Evolutionary conservation across 2,113 vertebrate genomes (phyloP), one percentile per base, ranked within the genome.

Genomic region (Pteronura brasiliensis): DNA sequence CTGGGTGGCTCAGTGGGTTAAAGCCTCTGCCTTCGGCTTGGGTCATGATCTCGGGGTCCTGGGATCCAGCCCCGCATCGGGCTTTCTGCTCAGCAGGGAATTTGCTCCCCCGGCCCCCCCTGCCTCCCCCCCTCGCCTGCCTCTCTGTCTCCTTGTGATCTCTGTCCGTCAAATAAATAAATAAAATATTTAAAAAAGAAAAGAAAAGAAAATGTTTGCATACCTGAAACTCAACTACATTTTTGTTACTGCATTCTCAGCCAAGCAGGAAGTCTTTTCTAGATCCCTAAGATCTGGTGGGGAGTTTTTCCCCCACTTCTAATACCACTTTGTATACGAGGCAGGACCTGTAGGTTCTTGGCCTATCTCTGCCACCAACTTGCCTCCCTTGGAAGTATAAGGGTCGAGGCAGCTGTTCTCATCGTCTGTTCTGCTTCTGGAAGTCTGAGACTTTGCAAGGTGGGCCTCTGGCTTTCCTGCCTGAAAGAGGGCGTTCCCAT

Each of bases 401-500:
- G 20, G 8, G 12, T 93, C 14, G 4, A 29, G 47, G 44, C 49
- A 65, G 71, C 59, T 61, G 18, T 49, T 63, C n/a, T 63, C 49
- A 23, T 31, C 29, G 61, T 39, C 44, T 8, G 4, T 31, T 67
- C 72, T 93, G 47, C n/a, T 79, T 80, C 65, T 90, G 23, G 29
- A 31, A 81, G 36, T 87, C 92, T 83, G 44, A 57, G 34, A 15
- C 20, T 71, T 31, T 61, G 12, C 67, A 29, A 8, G 4, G 69
- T 59, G 49, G 72, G 71, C 77, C 79, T 85, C 84, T 90, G 90
- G 27, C 93, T 92, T 90, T 93, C 89, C 42, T 47, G 65, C 83
- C 77, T 82, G 12, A 71, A 79, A 18, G 44, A 77, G 80, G 36
- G 63, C 4, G 63, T 92, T 97, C 72, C 92, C 44, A 49, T 0